Conservation (phyloP, 92 coral and sea anemone genomes). For the Porites divaricata region DNA sequence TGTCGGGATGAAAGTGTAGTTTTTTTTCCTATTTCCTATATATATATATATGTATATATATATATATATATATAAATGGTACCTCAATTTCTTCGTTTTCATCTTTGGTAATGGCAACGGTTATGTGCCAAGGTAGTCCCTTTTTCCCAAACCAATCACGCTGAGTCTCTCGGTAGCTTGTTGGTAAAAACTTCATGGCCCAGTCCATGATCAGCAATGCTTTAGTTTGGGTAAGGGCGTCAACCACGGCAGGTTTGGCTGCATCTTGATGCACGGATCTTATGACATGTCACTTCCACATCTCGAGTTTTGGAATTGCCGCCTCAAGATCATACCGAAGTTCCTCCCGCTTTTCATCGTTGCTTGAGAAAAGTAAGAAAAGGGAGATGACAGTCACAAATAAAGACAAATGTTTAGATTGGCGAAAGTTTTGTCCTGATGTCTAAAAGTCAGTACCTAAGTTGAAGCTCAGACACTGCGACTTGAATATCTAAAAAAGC, state of each 20-base stretch:
- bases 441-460: too few species aligned
- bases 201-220: conserved; percentile 14
- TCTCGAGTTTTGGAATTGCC: conserved; percentile 28
- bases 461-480: conserved; percentile 1
- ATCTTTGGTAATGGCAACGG: conserved; percentile 9
- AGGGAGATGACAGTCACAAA: background rate
- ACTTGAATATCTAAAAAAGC: conserved; percentile 20
- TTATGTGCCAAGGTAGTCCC: conserved; percentile 17
- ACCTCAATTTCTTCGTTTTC: conserved; percentile 11
- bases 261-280: conserved; percentile 31
- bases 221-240: conserved; percentile 20
- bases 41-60: too few species aligned
- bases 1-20: too few species aligned
- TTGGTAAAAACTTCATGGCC: conserved; percentile 21
- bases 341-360: conserved; percentile 32
- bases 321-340: conserved; percentile 29
- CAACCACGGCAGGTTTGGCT: conserved; percentile 25
- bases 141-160: conserved; percentile 22
- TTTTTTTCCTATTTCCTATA: too few species aligned
- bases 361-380: background rate
- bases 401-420: background rate
- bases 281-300: conserved; percentile 29
- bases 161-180: conserved; percentile 33
- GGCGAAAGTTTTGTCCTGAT: background rate
- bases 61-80: background rate